phyloP scores from a whole-genome alignment of 2,797 vertebrate genomes.

The Brachyalestes nurse region DNA sequence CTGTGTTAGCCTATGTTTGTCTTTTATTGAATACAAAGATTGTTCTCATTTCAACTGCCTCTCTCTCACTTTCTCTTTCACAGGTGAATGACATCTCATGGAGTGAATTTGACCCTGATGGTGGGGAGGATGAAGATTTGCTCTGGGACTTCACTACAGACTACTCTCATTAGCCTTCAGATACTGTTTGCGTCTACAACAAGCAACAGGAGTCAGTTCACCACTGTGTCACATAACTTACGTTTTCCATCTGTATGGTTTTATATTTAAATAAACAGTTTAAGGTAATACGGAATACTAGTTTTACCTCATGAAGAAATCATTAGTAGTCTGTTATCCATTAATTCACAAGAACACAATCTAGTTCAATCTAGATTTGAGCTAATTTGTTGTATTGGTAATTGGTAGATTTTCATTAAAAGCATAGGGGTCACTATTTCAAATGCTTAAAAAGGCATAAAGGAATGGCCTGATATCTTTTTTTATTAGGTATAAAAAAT shows the following conservation, averaged over 20 bases:
- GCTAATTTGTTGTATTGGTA: background rate
- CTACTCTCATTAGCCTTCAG: conserved; percentile 32
- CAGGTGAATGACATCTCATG: conserved; percentile 64
- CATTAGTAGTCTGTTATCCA: too few relatives aligned
- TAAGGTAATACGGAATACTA: too few relatives aligned
- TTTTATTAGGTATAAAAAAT: too few relatives aligned
- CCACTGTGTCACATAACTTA: background rate
- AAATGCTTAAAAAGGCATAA: too few relatives aligned
- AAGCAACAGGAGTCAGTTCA: background rate
- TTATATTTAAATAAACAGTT: background rate
- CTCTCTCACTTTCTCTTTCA: background rate
- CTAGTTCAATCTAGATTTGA: background rate
- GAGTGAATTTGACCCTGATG: conserved; percentile 44
- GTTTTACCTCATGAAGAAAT: too few relatives aligned
- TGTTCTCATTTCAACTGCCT: background rate
- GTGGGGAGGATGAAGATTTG: conserved; percentile 56
- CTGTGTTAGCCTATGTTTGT: too few relatives aligned
- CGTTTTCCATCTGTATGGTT: background rate
- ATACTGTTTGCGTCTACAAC: too few relatives aligned
- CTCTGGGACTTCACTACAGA: conserved; percentile 54
- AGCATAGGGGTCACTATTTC: too few relatives aligned
- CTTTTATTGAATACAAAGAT: background rate
- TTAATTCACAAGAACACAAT: too few relatives aligned
- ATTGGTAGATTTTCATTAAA: background rate
- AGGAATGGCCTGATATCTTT: too few relatives aligned